Evolutionary conservation across 2,113 vertebrate species (phyloP).

Genomic region (Phycodurus eques): DNA sequence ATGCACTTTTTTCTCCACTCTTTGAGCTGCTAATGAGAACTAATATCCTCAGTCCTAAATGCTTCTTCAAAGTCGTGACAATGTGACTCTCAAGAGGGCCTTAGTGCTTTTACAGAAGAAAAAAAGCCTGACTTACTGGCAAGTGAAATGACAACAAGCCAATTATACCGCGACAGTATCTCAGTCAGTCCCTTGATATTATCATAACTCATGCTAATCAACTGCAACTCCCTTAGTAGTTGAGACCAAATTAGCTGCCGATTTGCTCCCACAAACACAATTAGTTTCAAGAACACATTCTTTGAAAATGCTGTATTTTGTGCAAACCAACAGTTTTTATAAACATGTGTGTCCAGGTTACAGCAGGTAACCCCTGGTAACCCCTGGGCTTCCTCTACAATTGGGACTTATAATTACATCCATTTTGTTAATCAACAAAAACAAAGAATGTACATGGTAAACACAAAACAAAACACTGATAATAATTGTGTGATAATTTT

Average conservation of each 20-base stretch:
- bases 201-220: conserved; percentile 44
- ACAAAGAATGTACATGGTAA: not conserved
- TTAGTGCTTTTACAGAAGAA: conserved; percentile 19
- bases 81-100: conserved; percentile 17
- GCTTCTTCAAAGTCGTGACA: conserved; percentile 44
- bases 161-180: conserved; percentile 26
- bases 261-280: conserved; percentile 27
- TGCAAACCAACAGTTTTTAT: not conserved
- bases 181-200: conserved; percentile 20
- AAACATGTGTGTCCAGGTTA: not conserved
- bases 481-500: not conserved
- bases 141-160: conserved; percentile 40
- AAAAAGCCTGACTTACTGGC: conserved; percentile 14
- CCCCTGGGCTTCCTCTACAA: not conserved
- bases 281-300: conserved; percentile 16
- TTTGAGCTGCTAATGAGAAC: conserved; percentile 29
- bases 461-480: not conserved
- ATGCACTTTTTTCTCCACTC: conserved; percentile 12
- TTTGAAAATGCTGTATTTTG: conserved; percentile 1
- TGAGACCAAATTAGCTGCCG: conserved; percentile 38
- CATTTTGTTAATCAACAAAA: not conserved
- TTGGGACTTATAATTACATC: not conserved
- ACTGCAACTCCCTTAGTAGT: conserved; percentile 25
- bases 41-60: conserved; percentile 26
- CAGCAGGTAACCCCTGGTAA: not conserved